Base-by-base conservation (phyloP, 2,888 invertebrate species). In the Myopa testacea region DNA sequence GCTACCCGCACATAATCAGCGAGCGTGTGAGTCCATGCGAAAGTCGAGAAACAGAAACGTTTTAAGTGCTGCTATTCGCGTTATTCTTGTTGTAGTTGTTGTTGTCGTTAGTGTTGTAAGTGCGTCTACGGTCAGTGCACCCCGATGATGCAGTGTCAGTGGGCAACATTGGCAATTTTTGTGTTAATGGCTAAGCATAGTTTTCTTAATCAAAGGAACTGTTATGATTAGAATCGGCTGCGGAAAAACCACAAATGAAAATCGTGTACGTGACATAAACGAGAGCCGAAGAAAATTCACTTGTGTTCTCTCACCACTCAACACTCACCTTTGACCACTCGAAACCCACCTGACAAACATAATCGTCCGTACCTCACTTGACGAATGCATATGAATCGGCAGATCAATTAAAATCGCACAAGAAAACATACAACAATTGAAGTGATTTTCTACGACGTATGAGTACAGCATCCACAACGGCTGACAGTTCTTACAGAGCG, bases 61-160 rank as follows among this genome's bases (percentile, higher is more conserved):
- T n/a, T 55, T 14, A 14, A 55, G 55, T 37, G 67, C 16, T 40
- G 67, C 38, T 26, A 4, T 63, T 63, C 14, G 26, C 26, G 26
- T 26, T 26, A 1, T 26, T 26, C 26, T 26, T 5, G 63, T 63
- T 26, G 26, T 63, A 34, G 38, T 37, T 67, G 19, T 12, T 67
- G 40, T 37, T 40, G 63, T 63, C n/a, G 63, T 63, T 63, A 7
- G 14, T 63, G 63, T 34, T 70, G 70, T 70, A 6, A 19, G 70
- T 58, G 58, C 4, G 38, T 26, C 37, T 62, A 60, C 73, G 73
- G 73, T 73, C 73, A 73, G 62, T 62, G 73, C 62, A 73, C 73
- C 7, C 62, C 19, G 60, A 45, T 10, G 45, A 40, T 6, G 40
- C 40, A 34, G 3, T 34, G 62, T 34, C 62, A 19, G 34, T 34